Percentiles rank a stretch among this genome's conserved stretches.
phyloP scores from a whole-genome alignment of 2,113 vertebrate species.

The Platichthys flesus region DNA sequence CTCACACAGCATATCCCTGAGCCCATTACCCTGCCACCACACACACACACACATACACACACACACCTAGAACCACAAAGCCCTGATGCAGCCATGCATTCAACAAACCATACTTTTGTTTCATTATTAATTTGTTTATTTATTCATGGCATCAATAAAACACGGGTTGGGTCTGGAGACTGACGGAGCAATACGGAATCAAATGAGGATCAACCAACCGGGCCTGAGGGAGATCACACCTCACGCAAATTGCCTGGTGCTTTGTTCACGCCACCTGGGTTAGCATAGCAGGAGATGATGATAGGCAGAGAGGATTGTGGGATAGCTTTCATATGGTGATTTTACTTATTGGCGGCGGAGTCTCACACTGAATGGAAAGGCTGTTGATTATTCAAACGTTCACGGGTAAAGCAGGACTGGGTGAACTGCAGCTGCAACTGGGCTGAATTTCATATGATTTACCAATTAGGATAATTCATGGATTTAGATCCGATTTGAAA shows the following conservation, averaged over 20 bases:
- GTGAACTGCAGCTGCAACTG: not conserved
- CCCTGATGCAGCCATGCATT: constrained; percentile 28
- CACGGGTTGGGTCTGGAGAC: constrained; percentile 38
- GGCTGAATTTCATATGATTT: too few relatives aligned
- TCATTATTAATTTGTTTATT: constrained; percentile 76
- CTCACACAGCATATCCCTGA: constrained; percentile 59
- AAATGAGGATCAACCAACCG: constrained; percentile 56
- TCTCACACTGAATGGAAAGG: constrained; percentile 8
- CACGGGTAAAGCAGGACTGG: not conserved
- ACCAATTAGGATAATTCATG: too few relatives aligned
- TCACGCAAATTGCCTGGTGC: constrained; percentile 52
- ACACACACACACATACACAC: not conserved
- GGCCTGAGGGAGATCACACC: constrained; percentile 52
- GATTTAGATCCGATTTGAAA: too few relatives aligned
- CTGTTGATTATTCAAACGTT: constrained; percentile 16
- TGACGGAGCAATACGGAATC: constrained; percentile 40
- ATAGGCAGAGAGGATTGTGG: constrained; percentile 2
- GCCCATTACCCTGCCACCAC: constrained; percentile 60
- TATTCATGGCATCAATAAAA: constrained; percentile 72
- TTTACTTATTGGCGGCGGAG: constrained; percentile 16
- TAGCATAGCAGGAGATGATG: constrained; percentile 35
- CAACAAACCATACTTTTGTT: constrained; percentile 65
- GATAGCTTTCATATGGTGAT: constrained; percentile 42
- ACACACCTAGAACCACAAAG: not conserved
- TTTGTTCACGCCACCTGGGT: constrained; percentile 46